These are phyloP conservation scores for Synanthedon formicaeformis DNA, from an alignment of 2,888 invertebrate genomes.

Conservation along the genomic window DNA sequence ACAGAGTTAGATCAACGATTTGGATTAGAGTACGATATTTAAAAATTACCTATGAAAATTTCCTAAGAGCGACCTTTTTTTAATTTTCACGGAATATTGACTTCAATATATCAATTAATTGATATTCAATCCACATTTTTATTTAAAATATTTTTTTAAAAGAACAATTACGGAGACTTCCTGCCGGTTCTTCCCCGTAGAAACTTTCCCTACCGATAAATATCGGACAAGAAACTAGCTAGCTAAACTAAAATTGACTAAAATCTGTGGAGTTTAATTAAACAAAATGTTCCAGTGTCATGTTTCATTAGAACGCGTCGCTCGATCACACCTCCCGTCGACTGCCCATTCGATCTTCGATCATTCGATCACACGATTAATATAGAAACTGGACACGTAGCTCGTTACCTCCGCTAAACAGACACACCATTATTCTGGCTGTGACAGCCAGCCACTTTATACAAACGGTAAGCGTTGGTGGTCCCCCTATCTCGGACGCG, in stretches of 20 bases:
- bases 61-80: too few relatives aligned
- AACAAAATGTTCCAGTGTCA: slow-evolving; percentile 11
- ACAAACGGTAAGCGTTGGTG: slow-evolving; percentile 40
- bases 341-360: slow-evolving; percentile 24
- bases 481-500: slow-evolving; percentile 32
- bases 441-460: slow-evolving; percentile 5
- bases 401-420: slow-evolving; percentile 14
- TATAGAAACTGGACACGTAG: slow-evolving; percentile 11
- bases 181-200: neutral
- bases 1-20: too few relatives aligned
- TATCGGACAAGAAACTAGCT: too few relatives aligned
- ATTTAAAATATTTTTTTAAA: too few relatives aligned
- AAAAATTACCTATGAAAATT: too few relatives aligned
- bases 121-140: too few relatives aligned
- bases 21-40: too few relatives aligned
- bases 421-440: slow-evolving; percentile 4
- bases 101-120: too few relatives aligned
- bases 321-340: slow-evolving; percentile 23
- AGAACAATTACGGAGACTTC: neutral
- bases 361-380: slow-evolving; percentile 20
- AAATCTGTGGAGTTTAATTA: slow-evolving; percentile 1
- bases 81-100: too few relatives aligned
- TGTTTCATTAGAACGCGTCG: slow-evolving; percentile 17
- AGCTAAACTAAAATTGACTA: too few relatives aligned
- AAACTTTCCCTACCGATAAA: neutral